These are phyloP conservation scores for Gobio occitaniae DNA, from an alignment of 2,797 vertebrate genomes.

Conservation along the genomic window DNA sequence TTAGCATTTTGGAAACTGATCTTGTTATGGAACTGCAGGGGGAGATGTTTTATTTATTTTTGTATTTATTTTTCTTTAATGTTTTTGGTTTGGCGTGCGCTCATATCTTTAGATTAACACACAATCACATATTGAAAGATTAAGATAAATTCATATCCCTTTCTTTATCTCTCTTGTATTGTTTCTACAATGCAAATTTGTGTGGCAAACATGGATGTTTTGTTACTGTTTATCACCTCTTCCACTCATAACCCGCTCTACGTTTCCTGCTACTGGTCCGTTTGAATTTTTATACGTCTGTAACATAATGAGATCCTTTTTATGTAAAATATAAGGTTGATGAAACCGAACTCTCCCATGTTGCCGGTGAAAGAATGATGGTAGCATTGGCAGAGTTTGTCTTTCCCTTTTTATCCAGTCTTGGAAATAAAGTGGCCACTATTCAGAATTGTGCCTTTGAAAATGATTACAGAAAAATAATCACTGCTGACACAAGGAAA, in stretches of 20 bases:
- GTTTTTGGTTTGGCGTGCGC: not conserved
- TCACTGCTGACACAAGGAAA: not conserved
- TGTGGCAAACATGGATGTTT: slow-evolving; percentile 1
- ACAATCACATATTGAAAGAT: not conserved
- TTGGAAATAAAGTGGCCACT: slow-evolving; percentile 73
- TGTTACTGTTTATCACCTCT: slow-evolving; percentile 1
- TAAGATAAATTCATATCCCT: not conserved
- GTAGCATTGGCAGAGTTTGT: slow-evolving; percentile 44
- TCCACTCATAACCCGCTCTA: not conserved
- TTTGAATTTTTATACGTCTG: slow-evolving; percentile 15
- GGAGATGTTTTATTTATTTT: slow-evolving; percentile 38
- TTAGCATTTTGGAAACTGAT: not conserved
- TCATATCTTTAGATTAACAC: not conserved
- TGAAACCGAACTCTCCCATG: not conserved
- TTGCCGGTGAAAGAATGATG: slow-evolving; percentile 41
- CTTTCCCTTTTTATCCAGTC: slow-evolving; percentile 54
- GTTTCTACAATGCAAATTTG: slow-evolving; percentile 5
- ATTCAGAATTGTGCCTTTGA: slow-evolving; percentile 56
- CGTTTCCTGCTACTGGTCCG: not conserved
- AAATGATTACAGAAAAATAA: not conserved
- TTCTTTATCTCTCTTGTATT: not conserved
- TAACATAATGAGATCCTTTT: slow-evolving; percentile 2
- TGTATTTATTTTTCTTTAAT: slow-evolving; percentile 29
- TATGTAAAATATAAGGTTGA: slow-evolving; percentile 29
- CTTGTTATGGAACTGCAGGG: slow-evolving; percentile 31